Percentiles rank a stretch among this genome's conserved stretches.
These are phyloP conservation scores for Sibirionetta formosa DNA, from an alignment of 2,797 vertebrate species.

Conservation along the genomic window DNA sequence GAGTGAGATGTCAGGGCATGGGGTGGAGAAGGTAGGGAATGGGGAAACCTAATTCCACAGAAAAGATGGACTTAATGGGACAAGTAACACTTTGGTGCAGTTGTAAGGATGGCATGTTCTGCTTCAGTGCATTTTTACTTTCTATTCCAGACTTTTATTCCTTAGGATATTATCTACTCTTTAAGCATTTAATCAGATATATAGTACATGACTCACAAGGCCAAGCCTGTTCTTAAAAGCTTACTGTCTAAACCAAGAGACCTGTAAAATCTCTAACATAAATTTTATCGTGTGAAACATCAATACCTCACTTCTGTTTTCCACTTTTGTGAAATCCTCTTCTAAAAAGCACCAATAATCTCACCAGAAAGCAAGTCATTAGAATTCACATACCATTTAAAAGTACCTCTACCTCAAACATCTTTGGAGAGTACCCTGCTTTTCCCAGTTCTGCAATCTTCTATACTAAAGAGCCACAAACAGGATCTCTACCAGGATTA, in stretches of 20 bases:
- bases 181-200: background rate
- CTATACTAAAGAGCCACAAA: background rate
- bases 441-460: background rate
- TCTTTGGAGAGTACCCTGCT: background rate
- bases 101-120: background rate
- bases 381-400: background rate
- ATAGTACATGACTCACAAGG: accelerated
- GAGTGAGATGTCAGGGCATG: background rate
- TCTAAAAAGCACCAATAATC: background rate
- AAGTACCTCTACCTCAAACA: background rate
- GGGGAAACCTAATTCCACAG: background rate
- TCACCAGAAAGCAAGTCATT: background rate
- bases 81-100: background rate
- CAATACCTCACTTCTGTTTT: accelerated
- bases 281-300: background rate
- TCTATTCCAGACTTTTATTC: background rate
- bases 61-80: background rate
- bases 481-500: background rate
- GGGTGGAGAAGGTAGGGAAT: accelerated
- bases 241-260: background rate
- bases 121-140: background rate
- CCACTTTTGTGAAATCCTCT: background rate
- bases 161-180: background rate
- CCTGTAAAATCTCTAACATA: background rate
- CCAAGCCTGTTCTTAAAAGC: background rate